These are phyloP conservation scores for Echiichthys vipera DNA, from an alignment of 2,797 vertebrate genomes.

Conservation along the genomic window DNA sequence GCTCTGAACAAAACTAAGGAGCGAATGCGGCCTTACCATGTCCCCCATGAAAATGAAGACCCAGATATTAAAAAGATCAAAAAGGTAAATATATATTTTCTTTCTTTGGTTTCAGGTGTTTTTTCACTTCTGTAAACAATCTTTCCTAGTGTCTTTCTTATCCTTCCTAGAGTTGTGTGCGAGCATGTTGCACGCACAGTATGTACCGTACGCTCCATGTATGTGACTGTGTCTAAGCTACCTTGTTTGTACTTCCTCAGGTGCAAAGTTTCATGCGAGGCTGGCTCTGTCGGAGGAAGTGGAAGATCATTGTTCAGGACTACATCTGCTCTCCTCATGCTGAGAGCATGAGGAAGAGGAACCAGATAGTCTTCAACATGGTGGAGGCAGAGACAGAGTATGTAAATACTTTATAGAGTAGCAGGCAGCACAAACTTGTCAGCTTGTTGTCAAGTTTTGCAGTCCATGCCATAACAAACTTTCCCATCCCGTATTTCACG, in stretches of 20 bases:
- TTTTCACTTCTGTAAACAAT: background rate
- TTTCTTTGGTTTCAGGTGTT: background rate
- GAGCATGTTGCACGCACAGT: background rate
- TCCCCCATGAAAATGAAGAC: conserved; percentile 93
- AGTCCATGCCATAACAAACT: background rate
- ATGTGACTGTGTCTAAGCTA: background rate
- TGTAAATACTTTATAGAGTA: conserved; percentile 48
- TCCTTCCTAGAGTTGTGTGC: background rate
- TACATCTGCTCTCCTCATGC: conserved; percentile 97
- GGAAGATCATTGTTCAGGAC: conserved; percentile 98
- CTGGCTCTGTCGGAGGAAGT: conserved; percentile 95
- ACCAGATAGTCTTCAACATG: conserved; percentile 98
- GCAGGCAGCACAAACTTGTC: conserved; percentile 1
- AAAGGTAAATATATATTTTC: conserved; percentile 85
- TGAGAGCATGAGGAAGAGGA: conserved; percentile 97
- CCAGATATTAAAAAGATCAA: conserved; percentile 99
- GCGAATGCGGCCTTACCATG: conserved; percentile 95
- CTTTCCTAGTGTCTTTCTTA: background rate
- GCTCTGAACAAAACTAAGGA: conserved; percentile 99
- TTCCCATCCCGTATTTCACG: background rate
- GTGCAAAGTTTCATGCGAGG: conserved; percentile 97
- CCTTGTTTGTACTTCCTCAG: conserved; percentile 67
- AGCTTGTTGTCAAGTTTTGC: background rate
- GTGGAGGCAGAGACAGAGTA: conserved; percentile 93
- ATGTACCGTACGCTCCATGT: background rate